Evolutionary conservation across 2,113 vertebrate genomes (phyloP), one percentile per base, ranked within the genome.

Genomic region (Gallinago undulata): DNA sequence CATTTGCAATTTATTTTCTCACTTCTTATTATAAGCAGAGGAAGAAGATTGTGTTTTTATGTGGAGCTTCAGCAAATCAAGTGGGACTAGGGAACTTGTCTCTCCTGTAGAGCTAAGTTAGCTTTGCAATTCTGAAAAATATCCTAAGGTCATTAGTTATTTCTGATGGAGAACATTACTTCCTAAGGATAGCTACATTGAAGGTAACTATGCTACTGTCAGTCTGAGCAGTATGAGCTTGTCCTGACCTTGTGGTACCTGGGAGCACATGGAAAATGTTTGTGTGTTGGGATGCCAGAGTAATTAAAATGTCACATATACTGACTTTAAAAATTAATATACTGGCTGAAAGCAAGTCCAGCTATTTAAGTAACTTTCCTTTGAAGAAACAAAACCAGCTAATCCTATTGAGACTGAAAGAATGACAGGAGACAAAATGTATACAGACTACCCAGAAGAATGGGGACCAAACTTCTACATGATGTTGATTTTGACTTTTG

Each of bases 341-440:
- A 69, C 1, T 37, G 56, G 16, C n/a, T 72, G 37, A 56, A 60
- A 66, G 51, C 24, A 60, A 68, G 33, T 25, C 27, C 15, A 63
- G 12, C 10, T 60, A 55, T 48, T 30, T 70, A 27, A 77, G 70
- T 4, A 48, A 50, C n/a, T 69, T 88, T 48, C 17, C 25, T 37
- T 12, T 67, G 28, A 88, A 90, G 28, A 79, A 91, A 72, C 5
- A 81, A 47, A 66, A 25, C 11, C 11, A 66, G 6, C 6, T 51
- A n/a, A 57, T 45, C 5, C 18, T 62, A 19, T 43, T 0, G 0
- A 81, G 9, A 31, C 10, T 24, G 56, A 68, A 94, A 45, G 11
- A 87, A 67, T 19, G 5, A 68, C 17, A 23, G 2, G 7, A 74
- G 47, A 11, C 14, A 19, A 53, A 66, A 91, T 51, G 1, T 28